Percentiles rank a stretch among this genome's conserved stretches.
phyloP scores from a whole-genome alignment of 1,140 invertebrate species.

The Drosophila chauvacae region DNA sequence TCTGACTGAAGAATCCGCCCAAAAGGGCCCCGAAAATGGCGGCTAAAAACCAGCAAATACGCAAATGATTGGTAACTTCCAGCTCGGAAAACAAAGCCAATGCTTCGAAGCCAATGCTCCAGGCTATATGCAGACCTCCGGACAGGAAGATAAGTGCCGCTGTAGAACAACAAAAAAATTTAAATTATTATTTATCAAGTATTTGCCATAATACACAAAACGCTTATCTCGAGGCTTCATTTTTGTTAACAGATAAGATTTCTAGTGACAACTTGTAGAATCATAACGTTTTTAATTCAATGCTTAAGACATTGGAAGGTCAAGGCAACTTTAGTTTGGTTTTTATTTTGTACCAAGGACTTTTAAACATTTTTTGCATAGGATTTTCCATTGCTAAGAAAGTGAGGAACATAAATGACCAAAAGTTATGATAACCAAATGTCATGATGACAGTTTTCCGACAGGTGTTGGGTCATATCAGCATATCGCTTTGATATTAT shows the following conservation, averaged over 20 bases:
- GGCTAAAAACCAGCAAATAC: slow-evolving; percentile 60
- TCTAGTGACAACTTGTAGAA: neutral
- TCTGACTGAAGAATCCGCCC: slow-evolving; percentile 17
- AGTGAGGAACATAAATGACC: no score
- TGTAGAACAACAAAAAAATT: slow-evolving; percentile 10
- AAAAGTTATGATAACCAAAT: neutral
- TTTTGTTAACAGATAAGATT: slow-evolving; percentile 6
- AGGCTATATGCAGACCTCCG: slow-evolving; percentile 72
- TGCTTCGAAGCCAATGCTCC: slow-evolving; percentile 64
- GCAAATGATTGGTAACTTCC: slow-evolving; percentile 43
- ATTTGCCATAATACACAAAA: neutral
- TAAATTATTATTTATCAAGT: slow-evolving; percentile 1
- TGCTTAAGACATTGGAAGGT: neutral
- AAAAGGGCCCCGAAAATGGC: slow-evolving; percentile 56
- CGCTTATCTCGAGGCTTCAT: slow-evolving; percentile 1
- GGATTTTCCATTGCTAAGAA: neutral
- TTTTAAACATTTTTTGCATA: neutral
- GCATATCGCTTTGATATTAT: neutral
- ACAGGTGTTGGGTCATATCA: neutral
- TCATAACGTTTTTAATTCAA: neutral
- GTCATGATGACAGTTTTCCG: slow-evolving; percentile 4
- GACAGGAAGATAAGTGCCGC: slow-evolving; percentile 64
- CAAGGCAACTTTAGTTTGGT: neutral
- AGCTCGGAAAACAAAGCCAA: slow-evolving; percentile 15
- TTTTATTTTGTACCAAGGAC: no score